Percentiles rank a stretch among this genome's conserved stretches.
Conservation (phyloP, 2,113 vertebrate species). For the Dasyprocta punctata region DNA sequence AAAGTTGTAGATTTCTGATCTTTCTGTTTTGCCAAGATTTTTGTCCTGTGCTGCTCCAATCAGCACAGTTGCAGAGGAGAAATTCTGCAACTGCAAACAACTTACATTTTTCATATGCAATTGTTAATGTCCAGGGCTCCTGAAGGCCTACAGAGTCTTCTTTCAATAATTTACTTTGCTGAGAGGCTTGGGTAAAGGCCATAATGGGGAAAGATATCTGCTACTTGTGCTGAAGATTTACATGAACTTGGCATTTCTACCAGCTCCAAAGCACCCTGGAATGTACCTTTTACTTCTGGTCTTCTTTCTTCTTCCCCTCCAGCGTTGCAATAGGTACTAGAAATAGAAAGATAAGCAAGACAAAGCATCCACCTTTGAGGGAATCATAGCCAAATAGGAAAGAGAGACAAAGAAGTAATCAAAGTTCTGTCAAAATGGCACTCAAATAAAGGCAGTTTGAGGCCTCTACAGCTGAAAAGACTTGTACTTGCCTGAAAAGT, state of each 20-base stretch:
- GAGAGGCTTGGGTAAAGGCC: not conserved
- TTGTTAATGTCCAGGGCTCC: not conserved
- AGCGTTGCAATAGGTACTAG: not conserved
- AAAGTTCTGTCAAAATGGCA: not conserved
- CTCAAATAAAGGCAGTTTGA: not conserved
- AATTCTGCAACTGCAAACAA: slow-evolving; percentile 7
- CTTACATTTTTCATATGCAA: not conserved
- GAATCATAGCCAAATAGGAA: not conserved
- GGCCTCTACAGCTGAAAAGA: not conserved
- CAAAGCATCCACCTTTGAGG: not conserved
- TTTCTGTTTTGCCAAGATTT: not conserved
- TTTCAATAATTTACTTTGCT: not conserved
- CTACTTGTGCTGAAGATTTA: not conserved
- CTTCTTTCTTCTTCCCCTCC: slow-evolving; percentile 7
- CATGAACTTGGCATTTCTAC: not conserved
- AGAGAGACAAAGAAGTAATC: not conserved
- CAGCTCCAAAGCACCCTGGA: not conserved
- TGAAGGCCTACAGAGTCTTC: not conserved
- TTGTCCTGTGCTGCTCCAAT: not conserved
- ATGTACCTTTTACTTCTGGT: not conserved
- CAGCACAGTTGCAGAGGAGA: not conserved
- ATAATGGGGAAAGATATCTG: not conserved
- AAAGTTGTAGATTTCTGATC: not conserved
- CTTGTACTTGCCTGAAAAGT: not conserved
- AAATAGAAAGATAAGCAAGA: slow-evolving; percentile 15